Percentiles rank a stretch among this genome's conserved stretches.
phyloP scores from a whole-genome alignment of 2,888 invertebrate species.

The Parochlus steinenii region DNA sequence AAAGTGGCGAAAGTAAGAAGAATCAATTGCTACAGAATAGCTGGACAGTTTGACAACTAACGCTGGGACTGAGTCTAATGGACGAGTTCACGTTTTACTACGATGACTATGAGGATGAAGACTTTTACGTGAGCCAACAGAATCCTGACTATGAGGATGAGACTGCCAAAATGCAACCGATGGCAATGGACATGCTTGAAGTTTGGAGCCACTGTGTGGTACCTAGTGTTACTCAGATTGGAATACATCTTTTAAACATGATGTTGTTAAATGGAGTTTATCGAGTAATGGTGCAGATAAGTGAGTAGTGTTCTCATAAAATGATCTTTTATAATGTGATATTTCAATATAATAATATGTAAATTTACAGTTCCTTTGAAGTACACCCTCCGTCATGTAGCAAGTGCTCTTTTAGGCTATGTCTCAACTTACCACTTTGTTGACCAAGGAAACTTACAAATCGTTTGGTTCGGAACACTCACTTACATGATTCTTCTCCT shows the following conservation, averaged over 20 bases:
- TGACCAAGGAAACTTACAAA: conserved; percentile 6
- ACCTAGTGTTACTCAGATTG: conserved; percentile 4
- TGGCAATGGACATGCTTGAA: conserved; percentile 3
- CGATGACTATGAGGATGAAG: conserved; percentile 6
- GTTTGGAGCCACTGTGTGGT: conserved; percentile 2
- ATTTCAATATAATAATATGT: no score
- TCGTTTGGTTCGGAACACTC: background rate
- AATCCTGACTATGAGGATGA: conserved; percentile 6
- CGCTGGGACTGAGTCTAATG: no score
- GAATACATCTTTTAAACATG: conserved; percentile 3
- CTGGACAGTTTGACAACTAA: no score
- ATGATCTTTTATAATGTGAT: no score
- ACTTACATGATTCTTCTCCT: conserved; percentile 5
- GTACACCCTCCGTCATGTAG: conserved; percentile 8
- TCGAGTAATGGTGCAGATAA: conserved; percentile 5
- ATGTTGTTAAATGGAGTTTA: conserved; percentile 6
- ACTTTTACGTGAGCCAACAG: no score
- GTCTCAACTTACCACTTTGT: conserved; percentile 10
- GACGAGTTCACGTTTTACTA: conserved; percentile 12
- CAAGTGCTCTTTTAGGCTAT: conserved; percentile 8
- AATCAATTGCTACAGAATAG: no score
- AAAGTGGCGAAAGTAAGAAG: no score
- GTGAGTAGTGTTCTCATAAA: no score
- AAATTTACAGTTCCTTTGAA: conserved; percentile 2
- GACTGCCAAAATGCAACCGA: conserved; percentile 1